Conservation (phyloP, 2,113 vertebrate species). For the Megalops atlanticus region DNA sequence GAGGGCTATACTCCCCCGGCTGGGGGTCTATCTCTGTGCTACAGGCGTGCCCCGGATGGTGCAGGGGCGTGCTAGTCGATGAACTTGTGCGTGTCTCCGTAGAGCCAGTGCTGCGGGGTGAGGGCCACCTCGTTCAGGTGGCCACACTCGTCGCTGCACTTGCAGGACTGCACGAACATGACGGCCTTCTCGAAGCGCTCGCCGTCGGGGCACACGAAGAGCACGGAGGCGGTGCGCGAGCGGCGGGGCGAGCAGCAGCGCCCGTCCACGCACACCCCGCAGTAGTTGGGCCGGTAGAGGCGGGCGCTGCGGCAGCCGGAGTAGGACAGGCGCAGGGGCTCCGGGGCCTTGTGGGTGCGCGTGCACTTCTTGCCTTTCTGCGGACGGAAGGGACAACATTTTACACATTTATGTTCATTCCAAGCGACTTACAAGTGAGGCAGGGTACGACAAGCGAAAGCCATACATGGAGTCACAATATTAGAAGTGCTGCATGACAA, state of each 20-base stretch:
- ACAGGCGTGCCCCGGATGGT: neutral
- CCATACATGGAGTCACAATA: no score
- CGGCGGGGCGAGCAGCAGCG: conserved; percentile 78
- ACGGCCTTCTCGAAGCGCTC: conserved; percentile 69
- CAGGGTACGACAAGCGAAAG: no score
- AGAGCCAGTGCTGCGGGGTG: conserved; percentile 71
- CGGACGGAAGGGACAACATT: neutral
- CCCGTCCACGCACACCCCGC: conserved; percentile 74
- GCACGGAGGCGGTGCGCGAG: conserved; percentile 69
- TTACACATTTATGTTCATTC: no score
- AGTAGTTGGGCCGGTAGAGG: conserved; percentile 76
- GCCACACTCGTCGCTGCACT: conserved; percentile 74
- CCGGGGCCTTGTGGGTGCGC: conserved; percentile 73
- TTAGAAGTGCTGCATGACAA: no score
- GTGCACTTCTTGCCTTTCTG: conserved; percentile 82
- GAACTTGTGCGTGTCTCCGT: conserved; percentile 79
- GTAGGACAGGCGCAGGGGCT: conserved; percentile 73
- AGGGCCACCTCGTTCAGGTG: conserved; percentile 70
- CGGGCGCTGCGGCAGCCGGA: conserved; percentile 75
- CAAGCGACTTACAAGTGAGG: no score
- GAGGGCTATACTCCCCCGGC: neutral
- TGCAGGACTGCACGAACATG: conserved; percentile 82
- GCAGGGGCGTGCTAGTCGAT: conserved; percentile 58
- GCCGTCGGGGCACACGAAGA: conserved; percentile 72
- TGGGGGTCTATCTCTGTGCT: neutral